Evolutionary conservation across 2,797 vertebrate species (phyloP), one percentile per base, ranked within the genome.

Genomic region (Platyrinchus mystaceus): DNA sequence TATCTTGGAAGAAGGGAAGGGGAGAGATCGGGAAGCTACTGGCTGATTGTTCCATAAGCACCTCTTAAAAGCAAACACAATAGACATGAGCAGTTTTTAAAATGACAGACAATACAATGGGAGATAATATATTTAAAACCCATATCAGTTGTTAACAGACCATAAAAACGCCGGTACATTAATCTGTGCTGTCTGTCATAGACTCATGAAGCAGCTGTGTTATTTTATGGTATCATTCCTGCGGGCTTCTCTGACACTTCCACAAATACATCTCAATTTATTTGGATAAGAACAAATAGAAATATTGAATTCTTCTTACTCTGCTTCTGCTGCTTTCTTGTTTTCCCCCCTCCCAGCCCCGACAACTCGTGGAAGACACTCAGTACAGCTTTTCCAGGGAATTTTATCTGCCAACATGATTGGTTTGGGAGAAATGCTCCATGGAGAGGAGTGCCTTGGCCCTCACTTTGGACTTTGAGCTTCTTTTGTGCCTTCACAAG

Each of bases 41-140:
- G 90, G 90, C 91, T 97, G 93, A 91, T 96, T 91, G 37, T 96
- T 97, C 96, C 58, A 43, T 92, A 93, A 96, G 97, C 96, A 95
- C 93, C 95, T 97, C 96, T 96, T 96, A 96, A 97, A 97, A 97
- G 97, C 96, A 97, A 96, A 95, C 95, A 97, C 96, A 91, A 95
- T 96, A 98, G 97, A 95, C 97, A 96, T 8, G 94, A 96, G 87
- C 92, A 89, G 97, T 96, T 97, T 98, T 95, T 92, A 55, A 96
- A 97, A 96, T 97, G 97, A 98, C 97, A 97, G 97, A 97, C 97
- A 97, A 97, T 97, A 95, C 97, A 97, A 97, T 88, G 95, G 95
- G 63, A 98, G 98, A 97, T 97, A 98, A 98, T 97, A 98, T 97
- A 98, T 98, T 98, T 98, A 97, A 98, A 98, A 97, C 97, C 97